Percentiles rank a stretch among this genome's conserved stretches.
Evolutionary conservation across 2,113 vertebrate genomes (phyloP).

Genomic region (Ictalurus punctatus): DNA sequence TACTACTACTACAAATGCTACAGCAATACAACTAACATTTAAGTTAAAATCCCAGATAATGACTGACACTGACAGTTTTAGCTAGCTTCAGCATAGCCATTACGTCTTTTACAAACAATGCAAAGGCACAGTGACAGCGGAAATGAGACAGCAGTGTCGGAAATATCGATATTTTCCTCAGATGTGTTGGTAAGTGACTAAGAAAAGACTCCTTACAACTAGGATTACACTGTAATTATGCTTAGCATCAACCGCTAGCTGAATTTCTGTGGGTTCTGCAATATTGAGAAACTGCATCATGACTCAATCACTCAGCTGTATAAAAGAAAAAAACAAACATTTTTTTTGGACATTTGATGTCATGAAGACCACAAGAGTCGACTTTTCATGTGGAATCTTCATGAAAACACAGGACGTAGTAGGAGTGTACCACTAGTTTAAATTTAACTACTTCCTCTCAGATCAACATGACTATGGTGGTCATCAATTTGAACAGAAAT

Average conservation of each 20-base stretch:
- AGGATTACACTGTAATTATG: neutral
- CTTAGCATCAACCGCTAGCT: neutral
- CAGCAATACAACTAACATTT: too few relatives aligned
- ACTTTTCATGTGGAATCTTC: constrained; percentile 5
- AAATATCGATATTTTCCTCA: neutral
- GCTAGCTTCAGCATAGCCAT: too few relatives aligned
- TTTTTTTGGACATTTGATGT: neutral
- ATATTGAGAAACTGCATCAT: neutral
- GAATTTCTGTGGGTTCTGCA: neutral
- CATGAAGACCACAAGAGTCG: neutral
- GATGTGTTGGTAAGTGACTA: neutral
- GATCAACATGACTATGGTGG: neutral
- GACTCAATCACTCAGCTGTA: constrained; percentile 2
- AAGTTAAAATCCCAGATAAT: neutral
- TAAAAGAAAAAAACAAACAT: neutral
- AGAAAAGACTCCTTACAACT: neutral
- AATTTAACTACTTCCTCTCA: neutral
- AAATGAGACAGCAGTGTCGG: neutral
- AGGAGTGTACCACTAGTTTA: neutral
- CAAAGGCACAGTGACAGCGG: neutral
- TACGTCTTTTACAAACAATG: neutral
- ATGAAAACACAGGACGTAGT: neutral
- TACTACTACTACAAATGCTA: neutral
- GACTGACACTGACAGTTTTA: neutral
- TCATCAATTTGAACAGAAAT: neutral